Evolutionary conservation across 1,140 invertebrate genomes (phyloP).

Genomic region (Vanessa atalanta): DNA sequence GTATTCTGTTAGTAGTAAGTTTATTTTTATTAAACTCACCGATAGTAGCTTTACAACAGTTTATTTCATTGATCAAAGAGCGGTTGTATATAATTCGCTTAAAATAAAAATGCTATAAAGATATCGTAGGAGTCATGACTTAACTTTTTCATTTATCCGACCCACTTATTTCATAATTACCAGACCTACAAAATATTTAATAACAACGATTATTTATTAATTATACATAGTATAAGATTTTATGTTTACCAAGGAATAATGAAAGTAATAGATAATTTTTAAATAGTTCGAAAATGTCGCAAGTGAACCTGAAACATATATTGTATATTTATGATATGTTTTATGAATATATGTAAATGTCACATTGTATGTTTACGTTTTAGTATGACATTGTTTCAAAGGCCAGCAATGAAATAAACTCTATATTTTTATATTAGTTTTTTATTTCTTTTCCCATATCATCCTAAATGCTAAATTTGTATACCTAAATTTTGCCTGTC

Average conservation of each 20-base stretch:
- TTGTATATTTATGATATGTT: no score
- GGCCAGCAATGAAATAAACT: slow-evolving; percentile 43
- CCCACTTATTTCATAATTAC: no score
- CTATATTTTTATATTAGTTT: slow-evolving; percentile 52
- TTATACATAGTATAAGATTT: no score
- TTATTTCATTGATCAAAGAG: not conserved
- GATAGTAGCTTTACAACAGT: slow-evolving; percentile 16
- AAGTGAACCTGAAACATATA: not conserved
- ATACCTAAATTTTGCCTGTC: slow-evolving; percentile 18
- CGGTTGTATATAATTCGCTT: slow-evolving; percentile 10
- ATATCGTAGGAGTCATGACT: not conserved
- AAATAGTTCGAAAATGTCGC: not conserved
- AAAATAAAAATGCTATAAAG: not conserved
- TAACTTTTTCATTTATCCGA: not conserved
- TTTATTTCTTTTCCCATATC: slow-evolving; percentile 1
- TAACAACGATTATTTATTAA: no score
- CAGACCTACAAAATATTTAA: no score
- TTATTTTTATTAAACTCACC: slow-evolving; percentile 21
- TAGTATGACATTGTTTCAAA: slow-evolving; percentile 66
- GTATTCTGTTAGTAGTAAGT: slow-evolving; percentile 1
- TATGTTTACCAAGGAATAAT: not conserved
- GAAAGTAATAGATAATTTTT: not conserved
- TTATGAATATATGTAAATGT: not conserved
- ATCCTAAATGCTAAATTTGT: no score
- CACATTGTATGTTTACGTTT: slow-evolving; percentile 68